A percentile compares a stretch with the other conserved stretches of the same genome.
These are phyloP conservation scores for Ceramica pisi DNA, from an alignment of 2,888 invertebrate genomes.

Conservation along the genomic window DNA sequence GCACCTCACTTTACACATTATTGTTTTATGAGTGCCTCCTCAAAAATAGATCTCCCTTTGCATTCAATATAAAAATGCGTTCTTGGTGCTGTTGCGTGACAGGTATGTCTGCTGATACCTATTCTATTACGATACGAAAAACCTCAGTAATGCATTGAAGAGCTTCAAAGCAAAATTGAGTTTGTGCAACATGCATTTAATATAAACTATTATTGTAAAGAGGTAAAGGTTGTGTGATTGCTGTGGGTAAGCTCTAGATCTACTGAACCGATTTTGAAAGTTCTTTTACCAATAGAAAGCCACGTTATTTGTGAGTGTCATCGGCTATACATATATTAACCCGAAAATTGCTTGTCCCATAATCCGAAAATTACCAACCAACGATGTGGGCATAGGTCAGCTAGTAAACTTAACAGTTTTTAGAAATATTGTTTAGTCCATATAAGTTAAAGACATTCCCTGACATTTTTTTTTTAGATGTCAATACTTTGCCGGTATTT, in stretches of 20 bases:
- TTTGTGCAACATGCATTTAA: not conserved
- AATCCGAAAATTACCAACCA: no score
- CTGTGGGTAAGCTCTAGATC: no score
- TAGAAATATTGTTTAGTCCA: not conserved
- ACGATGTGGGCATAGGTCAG: no score
- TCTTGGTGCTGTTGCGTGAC: not conserved
- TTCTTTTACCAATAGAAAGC: no score
- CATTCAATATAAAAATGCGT: not conserved
- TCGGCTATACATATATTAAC: no score
- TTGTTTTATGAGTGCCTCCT: not conserved
- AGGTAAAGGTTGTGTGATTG: no score
- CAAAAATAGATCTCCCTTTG: not conserved
- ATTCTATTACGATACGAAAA: not conserved
- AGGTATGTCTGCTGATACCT: not conserved
- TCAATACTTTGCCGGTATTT: slow-evolving; percentile 97
- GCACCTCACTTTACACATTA: not conserved
- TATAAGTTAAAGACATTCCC: not conserved
- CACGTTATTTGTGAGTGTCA: no score
- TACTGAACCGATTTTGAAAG: no score
- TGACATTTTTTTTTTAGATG: slow-evolving; percentile 89
- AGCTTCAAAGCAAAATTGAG: no score
- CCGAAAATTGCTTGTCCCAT: no score
- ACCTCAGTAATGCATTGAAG: no score
- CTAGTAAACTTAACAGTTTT: not conserved
- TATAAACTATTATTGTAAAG: no score